phyloP scores from a whole-genome alignment of 2,797 vertebrate genomes.

The Tenualosa ilisha region DNA sequence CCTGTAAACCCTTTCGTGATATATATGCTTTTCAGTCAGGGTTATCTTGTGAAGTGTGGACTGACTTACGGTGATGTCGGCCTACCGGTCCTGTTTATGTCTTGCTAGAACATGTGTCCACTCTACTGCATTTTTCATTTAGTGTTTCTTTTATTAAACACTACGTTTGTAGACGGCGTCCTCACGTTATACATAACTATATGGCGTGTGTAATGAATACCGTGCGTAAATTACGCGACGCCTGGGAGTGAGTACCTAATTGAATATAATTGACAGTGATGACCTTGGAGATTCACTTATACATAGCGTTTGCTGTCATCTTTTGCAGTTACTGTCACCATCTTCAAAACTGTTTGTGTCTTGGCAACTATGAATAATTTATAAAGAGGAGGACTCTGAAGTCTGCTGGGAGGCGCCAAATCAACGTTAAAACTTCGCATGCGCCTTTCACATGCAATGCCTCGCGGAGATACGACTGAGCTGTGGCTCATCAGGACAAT shows the following conservation, averaged over 20 bases:
- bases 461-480: neutral
- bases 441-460: neutral
- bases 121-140: too few relatives aligned
- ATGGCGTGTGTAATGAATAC: too few relatives aligned
- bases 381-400: slow-evolving; percentile 10
- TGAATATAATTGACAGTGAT: too few relatives aligned
- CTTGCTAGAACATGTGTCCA: too few relatives aligned
- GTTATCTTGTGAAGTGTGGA: too few relatives aligned
- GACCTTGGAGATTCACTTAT: neutral
- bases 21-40: neutral
- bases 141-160: too few relatives aligned
- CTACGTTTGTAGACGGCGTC: too few relatives aligned
- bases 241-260: too few relatives aligned
- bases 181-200: too few relatives aligned
- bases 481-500: neutral
- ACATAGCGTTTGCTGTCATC: neutral
- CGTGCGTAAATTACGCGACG: too few relatives aligned
- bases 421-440: slow-evolving; percentile 15
- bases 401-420: slow-evolving; percentile 7
- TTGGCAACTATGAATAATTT: neutral
- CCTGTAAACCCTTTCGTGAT: neutral
- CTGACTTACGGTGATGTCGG: too few relatives aligned
- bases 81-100: too few relatives aligned
- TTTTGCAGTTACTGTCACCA: neutral
- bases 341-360: neutral